Conservation (phyloP, 2,888 invertebrate species). For the Reticulitermes lucifugus region DNA sequence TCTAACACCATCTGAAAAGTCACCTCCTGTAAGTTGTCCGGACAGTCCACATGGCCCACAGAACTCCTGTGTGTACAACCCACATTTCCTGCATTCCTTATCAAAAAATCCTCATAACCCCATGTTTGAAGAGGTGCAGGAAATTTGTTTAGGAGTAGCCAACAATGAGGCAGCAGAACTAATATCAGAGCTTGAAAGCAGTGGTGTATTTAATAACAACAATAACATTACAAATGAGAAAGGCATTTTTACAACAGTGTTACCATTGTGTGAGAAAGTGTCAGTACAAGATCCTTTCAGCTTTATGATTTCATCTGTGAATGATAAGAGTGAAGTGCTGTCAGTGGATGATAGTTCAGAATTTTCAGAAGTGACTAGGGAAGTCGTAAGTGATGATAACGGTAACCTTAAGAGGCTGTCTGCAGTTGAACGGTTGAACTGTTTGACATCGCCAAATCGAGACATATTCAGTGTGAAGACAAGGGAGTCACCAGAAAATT, state of each 20-base stretch:
- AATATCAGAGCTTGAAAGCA: constrained; percentile 47
- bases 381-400: background rate
- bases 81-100: background rate
- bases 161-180: constrained; percentile 54
- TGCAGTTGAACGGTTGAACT: constrained; percentile 21
- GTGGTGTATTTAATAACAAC: constrained; percentile 44
- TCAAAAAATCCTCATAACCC: background rate
- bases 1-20: constrained; percentile 43
- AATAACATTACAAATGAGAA: constrained; percentile 17
- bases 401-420: background rate
- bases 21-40: constrained; percentile 4
- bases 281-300: background rate
- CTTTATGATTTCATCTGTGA: constrained; percentile 6
- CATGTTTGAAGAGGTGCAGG: constrained; percentile 41
- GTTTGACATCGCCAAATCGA: constrained; percentile 26
- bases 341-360: constrained; percentile 38
- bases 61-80: background rate
- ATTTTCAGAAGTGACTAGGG: background rate
- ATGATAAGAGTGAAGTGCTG: constrained; percentile 28
- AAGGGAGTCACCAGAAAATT: background rate
- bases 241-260: background rate
- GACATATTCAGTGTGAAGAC: background rate
- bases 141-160: constrained; percentile 40
- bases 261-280: background rate
- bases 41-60: background rate